A percentile compares a stretch with the other conserved stretches of the same genome.
phyloP scores from a whole-genome alignment of 1,140 invertebrate genomes.

The Cardiocondyla obscurior region DNA sequence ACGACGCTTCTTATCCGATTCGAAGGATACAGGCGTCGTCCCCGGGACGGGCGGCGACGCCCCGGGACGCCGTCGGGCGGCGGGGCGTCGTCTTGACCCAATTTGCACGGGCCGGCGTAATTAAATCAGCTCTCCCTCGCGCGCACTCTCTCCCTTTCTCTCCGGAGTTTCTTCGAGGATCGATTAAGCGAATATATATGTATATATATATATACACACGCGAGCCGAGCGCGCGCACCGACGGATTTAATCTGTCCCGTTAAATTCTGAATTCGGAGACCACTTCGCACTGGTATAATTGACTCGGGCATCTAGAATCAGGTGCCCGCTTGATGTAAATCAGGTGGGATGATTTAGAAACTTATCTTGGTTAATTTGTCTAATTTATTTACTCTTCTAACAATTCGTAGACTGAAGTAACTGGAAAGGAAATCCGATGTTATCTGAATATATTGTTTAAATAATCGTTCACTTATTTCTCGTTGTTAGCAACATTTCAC shows the following conservation, averaged over 20 bases:
- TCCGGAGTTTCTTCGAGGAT: conserved; percentile 41
- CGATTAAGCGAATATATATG: conserved; percentile 39
- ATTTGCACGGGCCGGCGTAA: conserved; percentile 74
- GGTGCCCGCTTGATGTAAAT: not conserved
- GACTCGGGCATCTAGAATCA: not conserved
- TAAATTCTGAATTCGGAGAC: conserved; percentile 27
- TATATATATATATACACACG: no score
- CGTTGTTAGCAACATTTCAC: not conserved
- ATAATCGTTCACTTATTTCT: not conserved
- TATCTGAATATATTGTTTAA: not conserved
- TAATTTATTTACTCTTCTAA: no score
- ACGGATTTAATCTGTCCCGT: conserved; percentile 13
- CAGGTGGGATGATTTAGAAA: not conserved
- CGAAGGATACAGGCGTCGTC: conserved; percentile 5
- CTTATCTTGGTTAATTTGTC: not conserved
- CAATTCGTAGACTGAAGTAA: not conserved
- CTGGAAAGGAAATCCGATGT: not conserved
- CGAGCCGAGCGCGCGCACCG: conserved; percentile 11
- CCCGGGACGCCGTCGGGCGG: not conserved
- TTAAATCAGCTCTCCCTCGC: conserved; percentile 61
- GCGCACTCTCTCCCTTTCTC: not conserved
- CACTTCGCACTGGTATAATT: conserved; percentile 12
- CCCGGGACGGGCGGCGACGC: conserved; percentile 5
- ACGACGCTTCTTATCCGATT: conserved; percentile 22
- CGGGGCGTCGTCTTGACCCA: conserved; percentile 71